These are phyloP conservation scores for Scyliorhinus canicula DNA, from an alignment of 2,797 vertebrate species.

Conservation along the genomic window DNA sequence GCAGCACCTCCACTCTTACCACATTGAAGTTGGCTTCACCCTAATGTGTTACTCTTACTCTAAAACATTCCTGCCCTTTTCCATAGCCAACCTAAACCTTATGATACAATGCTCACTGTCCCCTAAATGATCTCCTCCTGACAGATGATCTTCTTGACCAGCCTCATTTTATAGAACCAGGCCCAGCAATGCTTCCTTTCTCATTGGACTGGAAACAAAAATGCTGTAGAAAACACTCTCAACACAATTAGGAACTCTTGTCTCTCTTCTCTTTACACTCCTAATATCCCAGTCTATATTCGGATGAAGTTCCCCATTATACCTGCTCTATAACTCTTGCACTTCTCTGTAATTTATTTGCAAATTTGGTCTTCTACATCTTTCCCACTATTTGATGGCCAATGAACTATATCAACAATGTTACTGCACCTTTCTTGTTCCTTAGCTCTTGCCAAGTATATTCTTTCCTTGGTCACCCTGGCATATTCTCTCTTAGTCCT, in stretches of 20 bases:
- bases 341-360: not conserved
- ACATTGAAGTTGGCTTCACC: no score
- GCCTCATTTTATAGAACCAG: not conserved
- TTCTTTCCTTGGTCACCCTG: not conserved
- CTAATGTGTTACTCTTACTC: no score
- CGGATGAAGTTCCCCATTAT: not conserved
- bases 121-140: not conserved
- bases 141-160: not conserved
- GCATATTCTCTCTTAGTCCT: no score
- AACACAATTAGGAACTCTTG: not conserved
- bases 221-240: not conserved
- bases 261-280: not conserved
- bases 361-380: not conserved
- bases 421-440: not conserved
- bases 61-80: not conserved
- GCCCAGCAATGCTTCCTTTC: not conserved
- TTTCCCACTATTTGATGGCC: not conserved
- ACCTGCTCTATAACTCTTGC: not conserved
- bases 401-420: not conserved
- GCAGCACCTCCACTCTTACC: no score
- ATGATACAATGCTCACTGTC: not conserved
- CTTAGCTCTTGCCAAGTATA: not conserved
- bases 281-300: not conserved
- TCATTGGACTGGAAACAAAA: not conserved
- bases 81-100: not conserved